Percentiles rank a stretch among this genome's conserved stretches.
Evolutionary conservation across 2,113 vertebrate genomes (phyloP).

Genomic region (Raja brachyura): DNA sequence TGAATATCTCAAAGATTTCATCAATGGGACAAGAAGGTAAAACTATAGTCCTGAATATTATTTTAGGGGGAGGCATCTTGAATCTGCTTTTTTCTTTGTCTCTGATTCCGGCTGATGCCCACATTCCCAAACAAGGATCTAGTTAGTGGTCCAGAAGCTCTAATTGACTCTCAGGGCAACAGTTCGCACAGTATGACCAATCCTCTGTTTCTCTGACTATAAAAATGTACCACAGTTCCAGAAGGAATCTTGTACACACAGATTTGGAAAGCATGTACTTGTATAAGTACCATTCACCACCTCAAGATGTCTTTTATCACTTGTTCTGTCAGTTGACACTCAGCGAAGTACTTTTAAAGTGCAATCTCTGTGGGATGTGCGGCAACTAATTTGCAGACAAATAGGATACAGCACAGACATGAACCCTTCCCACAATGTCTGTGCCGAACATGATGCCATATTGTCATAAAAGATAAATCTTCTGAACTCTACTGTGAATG

Average conservation of each 20-base stretch:
- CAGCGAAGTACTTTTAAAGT: background rate
- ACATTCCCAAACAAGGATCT: background rate
- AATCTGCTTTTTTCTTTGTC: background rate
- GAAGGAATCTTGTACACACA: background rate
- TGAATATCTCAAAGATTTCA: constrained; percentile 51
- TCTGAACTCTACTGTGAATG: background rate
- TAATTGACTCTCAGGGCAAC: background rate
- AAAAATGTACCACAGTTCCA: background rate
- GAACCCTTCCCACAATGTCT: too few relatives aligned
- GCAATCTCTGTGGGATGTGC: background rate
- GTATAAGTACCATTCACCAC: background rate
- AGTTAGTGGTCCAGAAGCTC: background rate
- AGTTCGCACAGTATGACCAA: background rate
- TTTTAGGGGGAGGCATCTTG: background rate
- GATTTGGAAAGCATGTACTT: background rate
- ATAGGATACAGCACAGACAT: background rate
- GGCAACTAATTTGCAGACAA: background rate
- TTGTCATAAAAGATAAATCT: background rate
- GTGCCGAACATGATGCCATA: background rate
- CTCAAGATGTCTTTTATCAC: background rate
- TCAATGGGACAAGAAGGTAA: constrained; percentile 49
- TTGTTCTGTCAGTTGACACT: background rate
- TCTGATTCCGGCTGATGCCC: background rate
- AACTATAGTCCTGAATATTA: background rate
- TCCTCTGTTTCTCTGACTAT: background rate